A percentile compares a stretch with the other conserved stretches of the same genome.
phyloP scores from a whole-genome alignment of 53 echinoderm and acorn worm genomes.

The Astropecten irregularis region DNA sequence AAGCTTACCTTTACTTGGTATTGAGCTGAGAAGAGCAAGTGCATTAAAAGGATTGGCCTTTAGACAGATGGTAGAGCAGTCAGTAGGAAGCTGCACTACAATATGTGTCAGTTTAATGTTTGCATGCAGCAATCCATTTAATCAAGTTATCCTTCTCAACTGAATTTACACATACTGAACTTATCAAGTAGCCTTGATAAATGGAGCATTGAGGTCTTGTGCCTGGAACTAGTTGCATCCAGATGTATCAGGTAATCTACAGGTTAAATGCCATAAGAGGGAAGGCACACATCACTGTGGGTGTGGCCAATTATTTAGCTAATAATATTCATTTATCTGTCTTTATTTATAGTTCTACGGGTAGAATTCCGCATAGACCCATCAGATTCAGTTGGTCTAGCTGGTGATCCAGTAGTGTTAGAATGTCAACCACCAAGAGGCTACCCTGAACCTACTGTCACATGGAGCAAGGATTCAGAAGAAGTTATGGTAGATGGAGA shows the following conservation, averaged over 20 bases:
- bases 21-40: not conserved
- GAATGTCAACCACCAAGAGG: slow-evolving; percentile 88
- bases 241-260: too few species aligned
- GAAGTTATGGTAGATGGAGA: slow-evolving; percentile 66
- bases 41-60: slow-evolving; percentile 22
- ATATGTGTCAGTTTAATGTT: not conserved
- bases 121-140: not conserved
- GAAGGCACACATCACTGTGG: too few species aligned
- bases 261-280: too few species aligned
- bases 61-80: slow-evolving; percentile 25
- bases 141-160: not conserved
- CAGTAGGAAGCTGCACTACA: not conserved
- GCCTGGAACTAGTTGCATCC: too few species aligned
- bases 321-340: too few species aligned
- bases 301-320: too few species aligned
- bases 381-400: slow-evolving; percentile 67
- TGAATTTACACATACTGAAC: slow-evolving; percentile 13
- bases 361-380: slow-evolving; percentile 84
- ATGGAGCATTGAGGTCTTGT: too few species aligned
- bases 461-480: slow-evolving; percentile 82
- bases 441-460: slow-evolving; percentile 75
- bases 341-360: slow-evolving; percentile 62
- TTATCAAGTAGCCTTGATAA: slow-evolving; percentile 9
- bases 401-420: slow-evolving; percentile 77
- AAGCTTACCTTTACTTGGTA: not conserved